Percentiles rank a stretch among this genome's conserved stretches.
phyloP scores from a whole-genome alignment of 1,140 invertebrate species.

The Tenebrio molitor region DNA sequence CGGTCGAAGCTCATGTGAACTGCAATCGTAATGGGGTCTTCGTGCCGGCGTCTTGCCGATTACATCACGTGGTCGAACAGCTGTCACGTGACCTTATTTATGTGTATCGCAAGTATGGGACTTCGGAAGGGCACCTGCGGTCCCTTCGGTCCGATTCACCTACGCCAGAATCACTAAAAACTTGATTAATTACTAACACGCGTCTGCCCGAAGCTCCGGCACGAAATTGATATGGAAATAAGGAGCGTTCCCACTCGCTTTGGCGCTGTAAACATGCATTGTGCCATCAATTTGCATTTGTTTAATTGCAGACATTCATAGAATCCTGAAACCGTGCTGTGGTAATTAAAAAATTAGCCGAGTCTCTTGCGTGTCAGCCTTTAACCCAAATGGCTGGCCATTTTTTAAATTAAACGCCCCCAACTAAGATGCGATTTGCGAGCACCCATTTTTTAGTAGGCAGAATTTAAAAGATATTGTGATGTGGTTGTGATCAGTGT shows the following conservation, averaged over 20 bases:
- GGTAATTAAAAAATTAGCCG: slow-evolving; percentile 43
- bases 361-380: slow-evolving; percentile 4
- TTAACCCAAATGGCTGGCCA: slow-evolving; percentile 1
- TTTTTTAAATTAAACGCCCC: slow-evolving; percentile 5
- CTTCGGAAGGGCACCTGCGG: slow-evolving; percentile 27
- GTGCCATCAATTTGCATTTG: slow-evolving; percentile 45
- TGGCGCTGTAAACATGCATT: slow-evolving; percentile 42
- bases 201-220: slow-evolving; percentile 40
- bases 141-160: slow-evolving; percentile 37
- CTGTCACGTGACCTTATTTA: slow-evolving; percentile 37
- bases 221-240: slow-evolving; percentile 47
- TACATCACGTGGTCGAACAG: slow-evolving; percentile 28
- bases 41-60: slow-evolving; percentile 33
- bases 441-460: too few relatives aligned
- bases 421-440: not conserved
- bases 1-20: slow-evolving; percentile 8
- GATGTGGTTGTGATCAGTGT: too few relatives aligned
- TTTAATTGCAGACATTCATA: slow-evolving; percentile 44
- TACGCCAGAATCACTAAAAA: slow-evolving; percentile 42
- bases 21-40: slow-evolving; percentile 24
- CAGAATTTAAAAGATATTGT: too few relatives aligned
- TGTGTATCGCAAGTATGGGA: slow-evolving; percentile 18
- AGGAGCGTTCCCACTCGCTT: slow-evolving; percentile 39
- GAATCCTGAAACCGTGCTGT: slow-evolving; percentile 36
- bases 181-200: slow-evolving; percentile 45